Conservation (phyloP, 92 coral and sea anemone species). For the Muricea muricata region DNA sequence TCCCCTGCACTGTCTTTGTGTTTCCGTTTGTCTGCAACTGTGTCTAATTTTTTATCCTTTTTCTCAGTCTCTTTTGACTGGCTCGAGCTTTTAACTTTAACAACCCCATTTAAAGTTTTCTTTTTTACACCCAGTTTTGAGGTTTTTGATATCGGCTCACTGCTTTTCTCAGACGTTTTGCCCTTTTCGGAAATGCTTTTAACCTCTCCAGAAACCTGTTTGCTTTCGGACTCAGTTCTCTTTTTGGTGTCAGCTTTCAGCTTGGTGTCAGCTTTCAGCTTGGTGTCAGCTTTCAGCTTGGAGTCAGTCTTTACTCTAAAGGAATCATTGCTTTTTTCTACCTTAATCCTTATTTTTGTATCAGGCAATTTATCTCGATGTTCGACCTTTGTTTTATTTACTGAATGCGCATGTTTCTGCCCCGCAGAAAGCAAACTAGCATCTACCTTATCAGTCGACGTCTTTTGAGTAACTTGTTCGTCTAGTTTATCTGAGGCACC, state of each 20-base stretch:
- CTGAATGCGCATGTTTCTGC: constrained; percentile 9
- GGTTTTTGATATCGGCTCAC: neutral
- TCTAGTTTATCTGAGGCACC: neutral
- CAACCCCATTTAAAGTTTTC: constrained; percentile 9
- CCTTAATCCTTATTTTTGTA: constrained; percentile 10
- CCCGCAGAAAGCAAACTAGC: constrained; percentile 16
- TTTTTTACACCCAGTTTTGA: constrained; percentile 40
- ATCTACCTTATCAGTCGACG: neutral
- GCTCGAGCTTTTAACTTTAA: constrained; percentile 16
- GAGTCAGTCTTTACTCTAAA: constrained; percentile 28
- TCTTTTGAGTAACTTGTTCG: neutral
- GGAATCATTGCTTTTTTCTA: constrained; percentile 7
- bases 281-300: neutral
- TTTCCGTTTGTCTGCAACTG: constrained; percentile 20
- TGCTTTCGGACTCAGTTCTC: neutral
- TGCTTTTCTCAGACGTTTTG: neutral
- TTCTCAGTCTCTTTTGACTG: constrained; percentile 27
- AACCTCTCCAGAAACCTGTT: neutral
- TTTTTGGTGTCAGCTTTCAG: neutral
- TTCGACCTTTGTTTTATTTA: neutral
- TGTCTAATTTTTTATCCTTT: constrained; percentile 35
- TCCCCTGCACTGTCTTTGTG: constrained; percentile 33
- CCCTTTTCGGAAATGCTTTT: neutral
- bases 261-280: constrained; percentile 30
- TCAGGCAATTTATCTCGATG: neutral